Percentiles rank a stretch among this genome's conserved stretches.
Conservation (phyloP, 2,797 vertebrate species). For the Microctenopoma steveboyesi region DNA sequence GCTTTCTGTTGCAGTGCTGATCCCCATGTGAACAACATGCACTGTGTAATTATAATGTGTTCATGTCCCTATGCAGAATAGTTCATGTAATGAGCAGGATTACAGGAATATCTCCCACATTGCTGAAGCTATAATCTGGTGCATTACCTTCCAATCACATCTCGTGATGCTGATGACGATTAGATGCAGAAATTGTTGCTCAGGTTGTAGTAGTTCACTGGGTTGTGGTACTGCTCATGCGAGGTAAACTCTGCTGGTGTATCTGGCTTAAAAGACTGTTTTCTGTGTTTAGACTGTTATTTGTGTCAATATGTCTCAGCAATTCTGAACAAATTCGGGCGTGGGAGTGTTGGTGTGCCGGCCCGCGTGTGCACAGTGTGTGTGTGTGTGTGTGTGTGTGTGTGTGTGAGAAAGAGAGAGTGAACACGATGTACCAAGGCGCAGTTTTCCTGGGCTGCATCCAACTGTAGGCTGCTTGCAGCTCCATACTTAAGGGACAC, state of each 20-base stretch:
- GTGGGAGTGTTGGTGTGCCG: constrained; percentile 55
- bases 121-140: constrained; percentile 3
- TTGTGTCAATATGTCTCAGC: constrained; percentile 64
- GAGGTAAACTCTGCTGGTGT: constrained; percentile 14
- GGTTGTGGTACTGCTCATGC: constrained; percentile 13
- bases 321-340: constrained; percentile 51
- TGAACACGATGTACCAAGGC: constrained; percentile 81
- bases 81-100: constrained; percentile 6
- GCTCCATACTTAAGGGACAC: constrained; percentile 66
- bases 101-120: constrained; percentile 17
- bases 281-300: constrained; percentile 56
- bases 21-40: not conserved
- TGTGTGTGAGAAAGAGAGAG: constrained; percentile 38
- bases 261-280: constrained; percentile 48
- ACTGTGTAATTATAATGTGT: not conserved
- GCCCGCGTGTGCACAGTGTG: constrained; percentile 17
- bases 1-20: too few relatives aligned
- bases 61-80: not conserved
- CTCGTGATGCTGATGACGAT: constrained; percentile 13
- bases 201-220: constrained; percentile 14
- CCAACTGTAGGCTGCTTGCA: constrained; percentile 70
- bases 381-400: not conserved
- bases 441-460: constrained; percentile 76
- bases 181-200: constrained; percentile 24
- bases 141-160: constrained; percentile 4